Evolutionary conservation across 2,797 vertebrate genomes (phyloP).

Genomic region (Steatocranus sp.): DNA sequence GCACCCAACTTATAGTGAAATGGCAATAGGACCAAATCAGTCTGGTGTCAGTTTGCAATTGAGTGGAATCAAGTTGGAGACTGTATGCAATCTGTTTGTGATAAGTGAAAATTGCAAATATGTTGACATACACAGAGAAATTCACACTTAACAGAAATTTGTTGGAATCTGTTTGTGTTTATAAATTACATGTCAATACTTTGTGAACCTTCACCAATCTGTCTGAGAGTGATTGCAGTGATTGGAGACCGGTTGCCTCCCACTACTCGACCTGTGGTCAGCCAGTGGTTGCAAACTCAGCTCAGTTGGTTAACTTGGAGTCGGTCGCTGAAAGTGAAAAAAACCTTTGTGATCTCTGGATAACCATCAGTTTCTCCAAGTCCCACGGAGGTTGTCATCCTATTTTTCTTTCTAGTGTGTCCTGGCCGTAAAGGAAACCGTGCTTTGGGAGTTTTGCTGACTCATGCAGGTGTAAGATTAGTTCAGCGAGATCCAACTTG

Average conservation of each 20-base stretch:
- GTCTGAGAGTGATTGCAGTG: background rate
- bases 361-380: background rate
- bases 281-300: background rate
- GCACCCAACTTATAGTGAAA: background rate
- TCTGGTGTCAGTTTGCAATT: background rate
- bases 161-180: background rate
- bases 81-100: background rate
- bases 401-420: background rate
- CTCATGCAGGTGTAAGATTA: background rate
- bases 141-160: background rate
- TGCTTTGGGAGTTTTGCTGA: slow-evolving; percentile 4
- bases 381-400: background rate
- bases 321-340: background rate
- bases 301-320: background rate
- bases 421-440: background rate
- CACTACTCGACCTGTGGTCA: background rate
- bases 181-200: background rate
- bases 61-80: background rate
- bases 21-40: background rate
- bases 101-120: background rate
- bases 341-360: background rate
- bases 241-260: background rate
- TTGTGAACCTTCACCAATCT: background rate
- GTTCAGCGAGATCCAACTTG: background rate
- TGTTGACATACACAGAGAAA: background rate